These are phyloP conservation scores for Lasioglossum zephyrum DNA, from an alignment of 2,888 invertebrate species.

Conservation along the genomic window DNA sequence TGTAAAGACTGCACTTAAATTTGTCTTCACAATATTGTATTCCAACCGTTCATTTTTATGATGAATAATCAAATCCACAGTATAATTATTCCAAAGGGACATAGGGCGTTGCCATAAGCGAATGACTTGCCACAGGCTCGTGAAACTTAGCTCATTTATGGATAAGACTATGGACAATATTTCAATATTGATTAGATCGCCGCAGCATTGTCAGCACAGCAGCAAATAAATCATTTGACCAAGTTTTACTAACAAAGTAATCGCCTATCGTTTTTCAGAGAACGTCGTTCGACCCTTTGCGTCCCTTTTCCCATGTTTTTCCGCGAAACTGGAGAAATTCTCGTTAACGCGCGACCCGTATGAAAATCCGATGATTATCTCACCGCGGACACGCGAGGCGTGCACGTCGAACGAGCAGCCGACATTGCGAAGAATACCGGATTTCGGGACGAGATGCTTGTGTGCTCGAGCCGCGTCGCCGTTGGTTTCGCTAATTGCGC, in stretches of 20 bases:
- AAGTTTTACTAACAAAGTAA: not conserved
- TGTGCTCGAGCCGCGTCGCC: not conserved
- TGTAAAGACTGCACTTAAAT: not conserved
- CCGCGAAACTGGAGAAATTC: slow-evolving; percentile 3
- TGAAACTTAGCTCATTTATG: not conserved
- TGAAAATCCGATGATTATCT: slow-evolving; percentile 20
- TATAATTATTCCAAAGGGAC: not conserved
- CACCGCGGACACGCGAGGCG: not conserved
- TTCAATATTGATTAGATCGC: not conserved
- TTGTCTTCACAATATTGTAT: not conserved
- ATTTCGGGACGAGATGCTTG: not conserved
- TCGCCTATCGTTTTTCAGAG: not conserved
- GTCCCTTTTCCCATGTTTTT: slow-evolving; percentile 5
- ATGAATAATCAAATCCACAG: too few relatives aligned
- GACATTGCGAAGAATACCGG: slow-evolving; percentile 4
- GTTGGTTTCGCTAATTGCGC: slow-evolving; percentile 6
- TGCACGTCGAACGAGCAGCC: not conserved
- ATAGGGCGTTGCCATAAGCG: not conserved
- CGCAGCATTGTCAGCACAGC: not conserved
- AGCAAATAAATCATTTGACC: not conserved
- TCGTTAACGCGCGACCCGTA: slow-evolving; percentile 22
- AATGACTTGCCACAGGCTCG: not conserved
- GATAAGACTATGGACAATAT: not conserved
- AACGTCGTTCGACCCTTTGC: not conserved
- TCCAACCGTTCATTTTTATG: too few relatives aligned